These are phyloP conservation scores for Trinorchestia longiramus DNA, from an alignment of 1,140 invertebrate genomes.

Conservation along the genomic window DNA sequence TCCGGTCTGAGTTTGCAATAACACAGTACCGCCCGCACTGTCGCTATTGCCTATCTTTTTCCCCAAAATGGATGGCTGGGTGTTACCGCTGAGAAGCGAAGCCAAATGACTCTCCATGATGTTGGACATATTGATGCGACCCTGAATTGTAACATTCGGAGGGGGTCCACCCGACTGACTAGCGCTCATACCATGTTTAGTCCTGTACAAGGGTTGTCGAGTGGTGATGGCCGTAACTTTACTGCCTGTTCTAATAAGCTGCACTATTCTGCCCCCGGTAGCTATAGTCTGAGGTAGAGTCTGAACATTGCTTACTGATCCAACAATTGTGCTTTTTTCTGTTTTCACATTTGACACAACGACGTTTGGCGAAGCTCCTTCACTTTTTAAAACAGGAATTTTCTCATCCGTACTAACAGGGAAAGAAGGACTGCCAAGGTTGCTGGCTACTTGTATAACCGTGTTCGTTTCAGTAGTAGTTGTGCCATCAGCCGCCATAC, in stretches of 20 bases:
- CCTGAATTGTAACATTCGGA: constrained; percentile 66
- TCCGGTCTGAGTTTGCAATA: constrained; percentile 13
- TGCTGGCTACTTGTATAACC: not conserved
- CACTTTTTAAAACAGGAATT: not conserved
- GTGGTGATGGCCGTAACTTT: constrained; percentile 66
- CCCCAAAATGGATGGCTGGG: not conserved
- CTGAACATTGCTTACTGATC: constrained; percentile 57
- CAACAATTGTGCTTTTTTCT: constrained; percentile 58
- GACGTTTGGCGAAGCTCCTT: constrained; percentile 57
- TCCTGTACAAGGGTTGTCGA: constrained; percentile 62
- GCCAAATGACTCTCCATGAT: constrained; percentile 66
- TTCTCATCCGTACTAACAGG: not conserved
- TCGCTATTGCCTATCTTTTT: constrained; percentile 18
- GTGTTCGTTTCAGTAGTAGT: constrained; percentile 18
- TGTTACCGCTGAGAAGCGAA: constrained; percentile 57
- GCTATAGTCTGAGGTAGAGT: constrained; percentile 61
- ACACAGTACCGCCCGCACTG: not conserved
- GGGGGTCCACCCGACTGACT: constrained; percentile 62
- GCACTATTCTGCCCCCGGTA: constrained; percentile 63
- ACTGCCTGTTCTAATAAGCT: constrained; percentile 63
- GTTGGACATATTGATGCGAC: constrained; percentile 65
- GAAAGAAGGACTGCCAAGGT: not conserved
- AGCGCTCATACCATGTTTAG: constrained; percentile 56
- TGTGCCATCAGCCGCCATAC: not conserved
- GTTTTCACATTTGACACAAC: constrained; percentile 66